Evolutionary conservation across 2,113 vertebrate genomes (phyloP).

Genomic region (Vulpes vulpes): DNA sequence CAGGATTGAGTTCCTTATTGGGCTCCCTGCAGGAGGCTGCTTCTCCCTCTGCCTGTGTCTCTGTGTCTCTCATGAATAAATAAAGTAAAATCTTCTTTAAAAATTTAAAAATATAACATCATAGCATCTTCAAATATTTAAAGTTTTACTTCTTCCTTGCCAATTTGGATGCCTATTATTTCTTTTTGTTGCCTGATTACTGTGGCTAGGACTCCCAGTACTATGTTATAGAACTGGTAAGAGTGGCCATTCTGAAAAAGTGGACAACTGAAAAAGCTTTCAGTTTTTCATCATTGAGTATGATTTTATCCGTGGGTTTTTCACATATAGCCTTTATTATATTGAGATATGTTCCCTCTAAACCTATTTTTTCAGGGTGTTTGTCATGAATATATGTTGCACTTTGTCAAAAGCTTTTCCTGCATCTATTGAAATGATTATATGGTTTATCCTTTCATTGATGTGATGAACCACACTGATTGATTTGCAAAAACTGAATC

Average conservation of each 20-base stretch:
- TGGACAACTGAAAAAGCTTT: background rate
- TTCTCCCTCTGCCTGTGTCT: too few relatives aligned
- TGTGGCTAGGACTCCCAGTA: background rate
- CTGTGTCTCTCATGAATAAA: too few relatives aligned
- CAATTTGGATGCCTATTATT: background rate
- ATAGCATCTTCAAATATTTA: background rate
- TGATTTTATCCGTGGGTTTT: background rate
- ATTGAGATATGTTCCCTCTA: background rate
- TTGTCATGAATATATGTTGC: background rate
- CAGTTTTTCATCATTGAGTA: background rate
- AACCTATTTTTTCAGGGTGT: background rate
- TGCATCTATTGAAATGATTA: background rate
- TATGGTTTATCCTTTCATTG: background rate
- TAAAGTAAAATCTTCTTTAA: too few relatives aligned
- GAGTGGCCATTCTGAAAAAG: background rate
- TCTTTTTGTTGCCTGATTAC: background rate
- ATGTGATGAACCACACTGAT: background rate
- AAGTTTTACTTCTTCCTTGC: background rate
- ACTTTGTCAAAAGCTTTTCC: background rate
- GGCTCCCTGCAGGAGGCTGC: too few relatives aligned
- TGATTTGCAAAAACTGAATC: background rate
- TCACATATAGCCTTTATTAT: background rate
- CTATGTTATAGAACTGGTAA: background rate
- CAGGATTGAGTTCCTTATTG: too few relatives aligned
- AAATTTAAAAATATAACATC: background rate